These are phyloP conservation scores for Fragum whitleyi DNA, from an alignment of 2,888 invertebrate species.

Conservation along the genomic window DNA sequence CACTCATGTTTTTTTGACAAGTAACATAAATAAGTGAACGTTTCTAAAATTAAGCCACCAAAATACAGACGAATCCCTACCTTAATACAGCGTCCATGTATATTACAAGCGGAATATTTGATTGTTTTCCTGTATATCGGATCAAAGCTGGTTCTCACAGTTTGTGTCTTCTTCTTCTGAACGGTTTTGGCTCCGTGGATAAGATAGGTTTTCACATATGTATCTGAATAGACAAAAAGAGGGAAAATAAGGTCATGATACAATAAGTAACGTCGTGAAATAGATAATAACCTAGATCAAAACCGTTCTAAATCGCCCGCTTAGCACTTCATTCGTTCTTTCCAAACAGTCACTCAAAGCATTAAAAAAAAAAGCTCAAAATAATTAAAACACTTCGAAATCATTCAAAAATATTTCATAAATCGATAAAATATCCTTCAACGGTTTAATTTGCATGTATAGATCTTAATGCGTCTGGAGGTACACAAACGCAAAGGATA, in stretches of 20 bases:
- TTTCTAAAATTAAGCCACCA: too few relatives aligned
- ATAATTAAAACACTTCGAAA: too few relatives aligned
- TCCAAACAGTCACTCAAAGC: too few relatives aligned
- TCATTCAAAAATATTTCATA: neutral
- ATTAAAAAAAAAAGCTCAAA: too few relatives aligned
- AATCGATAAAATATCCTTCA: neutral
- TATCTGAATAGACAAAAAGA: too few relatives aligned
- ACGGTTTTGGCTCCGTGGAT: slow-evolving; percentile 95
- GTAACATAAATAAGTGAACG: too few relatives aligned
- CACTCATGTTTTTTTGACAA: too few relatives aligned
- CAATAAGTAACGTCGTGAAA: neutral
- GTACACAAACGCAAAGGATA: too few relatives aligned
- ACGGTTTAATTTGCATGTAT: too few relatives aligned
- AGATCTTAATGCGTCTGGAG: too few relatives aligned
- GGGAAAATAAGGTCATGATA: slow-evolving; percentile 9
- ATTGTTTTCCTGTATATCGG: slow-evolving; percentile 95
- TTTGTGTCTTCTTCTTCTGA: slow-evolving; percentile 96
- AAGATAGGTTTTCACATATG: slow-evolving; percentile 97
- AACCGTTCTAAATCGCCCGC: too few relatives aligned
- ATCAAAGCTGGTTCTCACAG: slow-evolving; percentile 92
- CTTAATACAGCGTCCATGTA: slow-evolving; percentile 89
- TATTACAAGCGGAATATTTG: slow-evolving; percentile 89
- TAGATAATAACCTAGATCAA: neutral
- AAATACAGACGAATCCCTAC: slow-evolving; percentile 81
- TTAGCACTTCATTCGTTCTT: too few relatives aligned